Evolutionary conservation across 2,888 invertebrate species (phyloP).

Genomic region (Aphodius granarius): DNA sequence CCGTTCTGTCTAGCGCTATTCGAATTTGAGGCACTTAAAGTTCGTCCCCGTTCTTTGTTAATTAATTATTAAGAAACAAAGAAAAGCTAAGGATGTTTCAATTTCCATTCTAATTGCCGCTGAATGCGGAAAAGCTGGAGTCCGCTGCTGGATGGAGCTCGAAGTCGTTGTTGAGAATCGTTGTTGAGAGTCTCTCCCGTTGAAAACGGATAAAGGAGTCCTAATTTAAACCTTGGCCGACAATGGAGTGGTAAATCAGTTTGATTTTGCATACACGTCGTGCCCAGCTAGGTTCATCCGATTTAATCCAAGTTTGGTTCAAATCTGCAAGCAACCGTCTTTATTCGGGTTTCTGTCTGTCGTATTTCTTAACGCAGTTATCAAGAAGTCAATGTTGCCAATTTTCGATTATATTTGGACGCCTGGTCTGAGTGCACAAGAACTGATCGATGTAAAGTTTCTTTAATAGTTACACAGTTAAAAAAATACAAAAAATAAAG

Average conservation of each 20-base stretch:
- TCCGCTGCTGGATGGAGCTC: neutral
- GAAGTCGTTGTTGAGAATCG: neutral
- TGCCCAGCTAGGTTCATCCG: neutral
- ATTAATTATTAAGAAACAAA: conserved; percentile 32
- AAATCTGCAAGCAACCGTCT: neutral
- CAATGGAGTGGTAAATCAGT: conserved; percentile 29
- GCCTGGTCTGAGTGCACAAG: no score
- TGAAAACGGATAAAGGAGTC: neutral
- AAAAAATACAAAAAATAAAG: no score
- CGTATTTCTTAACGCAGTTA: no score
- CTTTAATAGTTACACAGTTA: no score
- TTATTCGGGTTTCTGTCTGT: neutral
- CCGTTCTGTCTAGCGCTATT: neutral
- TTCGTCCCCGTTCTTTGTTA: conserved; percentile 33
- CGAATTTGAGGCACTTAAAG: conserved; percentile 26
- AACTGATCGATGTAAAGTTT: no score
- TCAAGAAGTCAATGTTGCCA: no score
- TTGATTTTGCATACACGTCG: conserved; percentile 31
- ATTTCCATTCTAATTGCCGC: conserved; percentile 39
- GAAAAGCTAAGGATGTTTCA: conserved; percentile 34
- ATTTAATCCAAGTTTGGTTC: neutral
- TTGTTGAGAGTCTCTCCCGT: neutral
- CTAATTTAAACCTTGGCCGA: conserved; percentile 30
- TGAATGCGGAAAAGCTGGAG: conserved; percentile 37
- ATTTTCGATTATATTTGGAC: no score